phyloP scores from a whole-genome alignment of 2,797 vertebrate species.

The Enteromius anoplus region DNA sequence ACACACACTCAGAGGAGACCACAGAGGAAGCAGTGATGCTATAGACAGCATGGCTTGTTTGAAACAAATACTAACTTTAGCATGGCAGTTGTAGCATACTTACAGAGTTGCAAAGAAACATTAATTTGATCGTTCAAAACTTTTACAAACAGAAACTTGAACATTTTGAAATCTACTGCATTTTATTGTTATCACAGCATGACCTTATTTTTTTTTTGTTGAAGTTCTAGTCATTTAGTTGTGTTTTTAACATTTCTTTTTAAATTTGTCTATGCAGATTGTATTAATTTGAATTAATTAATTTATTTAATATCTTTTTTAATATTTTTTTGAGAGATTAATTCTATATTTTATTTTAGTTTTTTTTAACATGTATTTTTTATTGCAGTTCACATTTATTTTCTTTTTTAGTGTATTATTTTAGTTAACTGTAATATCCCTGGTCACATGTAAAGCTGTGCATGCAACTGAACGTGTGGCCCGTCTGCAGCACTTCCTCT shows the following conservation, averaged over 20 bases:
- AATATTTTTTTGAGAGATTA: too few relatives aligned
- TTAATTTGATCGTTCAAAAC: neutral
- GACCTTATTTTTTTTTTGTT: neutral
- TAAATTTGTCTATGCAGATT: neutral
- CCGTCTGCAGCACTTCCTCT: conserved; percentile 15
- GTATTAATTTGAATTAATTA: neutral
- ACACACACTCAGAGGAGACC: neutral
- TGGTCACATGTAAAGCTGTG: neutral
- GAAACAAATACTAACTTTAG: neutral
- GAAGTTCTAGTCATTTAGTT: neutral
- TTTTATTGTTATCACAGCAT: neutral
- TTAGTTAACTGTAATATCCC: neutral
- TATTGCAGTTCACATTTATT: neutral
- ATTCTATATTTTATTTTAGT: too few relatives aligned
- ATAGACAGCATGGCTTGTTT: neutral
- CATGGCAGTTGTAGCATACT: neutral
- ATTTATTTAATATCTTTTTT: neutral
- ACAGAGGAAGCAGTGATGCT: neutral
- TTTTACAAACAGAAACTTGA: neutral
- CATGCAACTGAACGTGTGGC: neutral
- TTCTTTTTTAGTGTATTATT: too few relatives aligned
- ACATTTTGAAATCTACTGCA: neutral
- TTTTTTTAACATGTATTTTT: neutral
- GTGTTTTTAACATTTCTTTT: neutral
- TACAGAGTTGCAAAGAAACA: neutral